Evolutionary conservation across 2,113 vertebrate species (phyloP), one percentile per base, ranked within the genome.

Genomic region (Syngnathus typhle): DNA sequence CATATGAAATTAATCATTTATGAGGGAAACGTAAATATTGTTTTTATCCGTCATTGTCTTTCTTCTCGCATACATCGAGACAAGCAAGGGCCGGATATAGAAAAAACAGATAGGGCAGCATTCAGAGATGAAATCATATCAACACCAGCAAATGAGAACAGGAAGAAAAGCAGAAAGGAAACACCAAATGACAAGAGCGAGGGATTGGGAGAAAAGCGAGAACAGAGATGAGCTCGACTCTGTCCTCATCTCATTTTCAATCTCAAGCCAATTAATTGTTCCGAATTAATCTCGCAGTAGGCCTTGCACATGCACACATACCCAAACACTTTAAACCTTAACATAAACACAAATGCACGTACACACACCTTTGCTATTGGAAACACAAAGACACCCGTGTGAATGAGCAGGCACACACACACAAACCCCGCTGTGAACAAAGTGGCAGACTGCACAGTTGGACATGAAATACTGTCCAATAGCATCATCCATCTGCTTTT

Each of bases 381-480:
- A 76, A 66, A 67, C 67, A 65, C 61, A 79, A 71, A 76, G 70
- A 55, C 67, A 49, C 69, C 70, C 64, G 27, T 71, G 39, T 37
- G 64, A 43, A 64, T 58, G 70, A 59, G 51, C 58, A 66, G 43
- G 59, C 66, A 73, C 52, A 64, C 74, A 78, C 68, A 70, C 71
- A 77, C 52, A 64, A 77, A 67, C 74, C 78, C 83, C 38, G 81
- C 84, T 83, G 83, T 2, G 85, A 80, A 67, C 74, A 56, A 70
- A 65, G 65, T 81, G 81, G 84, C 82, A 88, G 82, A 55, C 73
- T 21, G 78, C 89, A 88, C 89, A 87, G 84, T 87, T 60, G 84
- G 87, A 91, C 89, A 89, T 91, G 87, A 91, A 90, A 90, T 90
- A 91, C 80, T 86, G 88, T 88, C 78, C 83, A 78, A 79, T 70